A percentile compares a stretch with the other conserved stretches of the same genome.
These are phyloP conservation scores for Anser brachyrhynchus DNA, from an alignment of 2,113 vertebrate genomes.

Conservation along the genomic window DNA sequence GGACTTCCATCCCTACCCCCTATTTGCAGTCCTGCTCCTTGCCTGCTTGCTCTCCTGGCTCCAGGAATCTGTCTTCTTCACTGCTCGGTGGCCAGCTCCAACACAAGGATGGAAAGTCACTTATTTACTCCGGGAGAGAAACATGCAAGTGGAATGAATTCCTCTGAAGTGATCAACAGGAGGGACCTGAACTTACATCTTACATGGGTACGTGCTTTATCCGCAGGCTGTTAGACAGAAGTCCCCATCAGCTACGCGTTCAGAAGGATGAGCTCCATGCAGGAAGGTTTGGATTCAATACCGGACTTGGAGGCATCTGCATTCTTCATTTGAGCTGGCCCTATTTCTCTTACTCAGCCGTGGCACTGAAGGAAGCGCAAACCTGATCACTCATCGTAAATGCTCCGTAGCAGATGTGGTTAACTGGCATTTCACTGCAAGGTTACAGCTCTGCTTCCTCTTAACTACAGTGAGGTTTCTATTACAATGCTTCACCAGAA, in stretches of 20 bases:
- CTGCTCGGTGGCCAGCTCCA: too few species aligned
- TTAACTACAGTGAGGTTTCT: background rate
- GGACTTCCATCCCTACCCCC: background rate
- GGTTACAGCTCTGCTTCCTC: background rate
- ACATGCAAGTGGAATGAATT: too few species aligned
- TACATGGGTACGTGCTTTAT: background rate
- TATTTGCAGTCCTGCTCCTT: background rate
- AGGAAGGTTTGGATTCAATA: background rate
- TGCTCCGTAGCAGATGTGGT: background rate
- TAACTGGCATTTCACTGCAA: background rate
- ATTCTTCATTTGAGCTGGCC: background rate
- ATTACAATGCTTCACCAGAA: background rate
- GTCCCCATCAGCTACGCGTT: background rate
- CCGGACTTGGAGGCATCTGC: background rate
- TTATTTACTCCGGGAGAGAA: too few species aligned
- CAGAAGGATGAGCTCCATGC: background rate
- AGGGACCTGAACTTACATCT: background rate
- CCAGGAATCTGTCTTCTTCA: background rate
- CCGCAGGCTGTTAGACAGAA: too few species aligned
- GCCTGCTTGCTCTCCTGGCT: background rate
- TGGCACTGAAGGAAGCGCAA: background rate
- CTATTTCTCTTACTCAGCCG: too few species aligned
- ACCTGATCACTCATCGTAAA: background rate
- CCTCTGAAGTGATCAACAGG: too few species aligned
- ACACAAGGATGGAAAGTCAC: too few species aligned